These are phyloP conservation scores for Gopherus flavomarginatus DNA, from an alignment of 2,113 vertebrate species.

Conservation along the genomic window DNA sequence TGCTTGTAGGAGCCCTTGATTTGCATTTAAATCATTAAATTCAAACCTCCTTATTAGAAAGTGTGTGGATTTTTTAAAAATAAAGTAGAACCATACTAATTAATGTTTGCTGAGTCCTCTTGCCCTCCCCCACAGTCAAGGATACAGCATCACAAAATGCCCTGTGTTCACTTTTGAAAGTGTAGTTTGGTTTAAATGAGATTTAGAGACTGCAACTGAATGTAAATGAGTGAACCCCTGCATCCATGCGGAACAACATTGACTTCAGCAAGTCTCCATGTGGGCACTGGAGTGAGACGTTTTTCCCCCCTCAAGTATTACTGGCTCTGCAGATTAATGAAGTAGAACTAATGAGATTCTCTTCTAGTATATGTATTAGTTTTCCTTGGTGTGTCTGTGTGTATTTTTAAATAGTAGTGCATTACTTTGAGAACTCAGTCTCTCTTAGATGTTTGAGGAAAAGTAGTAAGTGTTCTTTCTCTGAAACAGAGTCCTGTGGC, in stretches of 20 bases:
- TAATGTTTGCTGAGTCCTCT: neutral
- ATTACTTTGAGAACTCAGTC: slow-evolving; percentile 1
- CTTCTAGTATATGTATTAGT: neutral
- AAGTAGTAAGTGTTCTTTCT: neutral
- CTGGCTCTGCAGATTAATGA: neutral
- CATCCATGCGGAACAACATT: neutral
- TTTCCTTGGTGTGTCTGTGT: neutral
- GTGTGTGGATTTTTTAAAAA: neutral
- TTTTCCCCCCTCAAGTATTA: neutral
- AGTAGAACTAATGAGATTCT: neutral
- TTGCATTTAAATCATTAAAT: neutral
- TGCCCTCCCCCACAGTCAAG: neutral
- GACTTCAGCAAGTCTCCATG: neutral
- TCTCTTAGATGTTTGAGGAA: neutral
- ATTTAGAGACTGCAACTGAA: neutral
- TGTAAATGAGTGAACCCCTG: neutral
- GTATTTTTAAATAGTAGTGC: accelerated
- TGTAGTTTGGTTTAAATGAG: neutral
- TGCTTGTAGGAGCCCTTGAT: neutral
- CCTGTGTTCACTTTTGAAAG: neutral
- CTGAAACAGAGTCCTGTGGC: neutral
- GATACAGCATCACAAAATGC: neutral
- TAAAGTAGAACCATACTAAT: neutral
- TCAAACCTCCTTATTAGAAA: neutral
- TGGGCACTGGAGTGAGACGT: neutral